phyloP scores from a whole-genome alignment of 2,797 vertebrate species.

The Pagetopsis macropterus region DNA sequence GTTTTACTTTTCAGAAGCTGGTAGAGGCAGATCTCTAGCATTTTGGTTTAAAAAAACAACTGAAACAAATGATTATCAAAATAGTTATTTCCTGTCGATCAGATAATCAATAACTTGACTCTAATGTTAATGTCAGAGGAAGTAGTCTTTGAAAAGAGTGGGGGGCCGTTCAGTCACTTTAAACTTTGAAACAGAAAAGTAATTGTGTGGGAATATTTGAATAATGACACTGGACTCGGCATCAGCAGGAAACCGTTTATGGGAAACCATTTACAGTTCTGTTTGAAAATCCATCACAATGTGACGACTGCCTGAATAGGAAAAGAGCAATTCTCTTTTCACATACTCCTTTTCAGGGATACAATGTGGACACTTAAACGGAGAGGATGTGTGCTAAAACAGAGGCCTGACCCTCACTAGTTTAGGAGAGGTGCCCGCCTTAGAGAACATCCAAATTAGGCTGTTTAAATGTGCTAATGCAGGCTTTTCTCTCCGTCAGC shows the following conservation, averaged over 20 bases:
- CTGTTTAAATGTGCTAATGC: neutral
- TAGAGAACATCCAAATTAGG: neutral
- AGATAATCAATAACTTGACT: neutral
- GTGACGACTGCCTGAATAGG: constrained; percentile 12
- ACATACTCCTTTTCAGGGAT: constrained; percentile 30
- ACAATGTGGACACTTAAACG: constrained; percentile 36
- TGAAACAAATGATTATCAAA: neutral
- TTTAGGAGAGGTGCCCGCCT: constrained; percentile 3
- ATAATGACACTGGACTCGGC: neutral
- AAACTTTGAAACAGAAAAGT: neutral
- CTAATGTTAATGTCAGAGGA: neutral
- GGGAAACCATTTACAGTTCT: neutral
- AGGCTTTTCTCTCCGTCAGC: neutral
- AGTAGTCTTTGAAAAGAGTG: neutral
- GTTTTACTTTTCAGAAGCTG: neutral
- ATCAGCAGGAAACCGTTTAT: neutral
- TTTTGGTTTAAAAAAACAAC: neutral
- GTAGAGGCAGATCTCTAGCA: neutral
- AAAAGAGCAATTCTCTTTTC: constrained; percentile 32
- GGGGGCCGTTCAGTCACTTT: neutral
- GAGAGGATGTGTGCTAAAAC: constrained; percentile 34
- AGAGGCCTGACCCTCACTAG: constrained; percentile 11
- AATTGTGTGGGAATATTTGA: neutral
- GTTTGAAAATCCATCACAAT: neutral
- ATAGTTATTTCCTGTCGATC: neutral